Base-by-base conservation (phyloP, 2,888 invertebrate species). In the Halictus ligatus region DNA sequence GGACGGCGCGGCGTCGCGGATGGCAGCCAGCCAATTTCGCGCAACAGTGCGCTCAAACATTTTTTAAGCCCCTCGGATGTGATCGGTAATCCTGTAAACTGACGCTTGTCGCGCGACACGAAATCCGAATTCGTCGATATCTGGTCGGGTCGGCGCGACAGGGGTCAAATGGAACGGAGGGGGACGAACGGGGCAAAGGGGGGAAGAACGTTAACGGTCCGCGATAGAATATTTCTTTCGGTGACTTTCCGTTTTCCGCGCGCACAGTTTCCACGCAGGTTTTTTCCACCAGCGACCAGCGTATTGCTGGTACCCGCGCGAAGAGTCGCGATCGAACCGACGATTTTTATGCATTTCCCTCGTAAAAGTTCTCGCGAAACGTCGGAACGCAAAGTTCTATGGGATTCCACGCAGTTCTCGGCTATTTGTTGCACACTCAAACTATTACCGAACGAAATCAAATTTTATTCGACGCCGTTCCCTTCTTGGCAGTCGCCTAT, bases 11-110 rank as follows among this genome's bases (percentile, higher is more conserved):
- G 69, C 29, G 67, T 25, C 77, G 69, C 69, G 58, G 60, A 60
- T 87, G 89, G 86, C 86, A 72, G 7, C 35, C 25, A n/a, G 88
- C 85, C 88, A 89, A 82, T 80, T 78, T 43, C 60, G 54, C 25
- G 76, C 83, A 88, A 88, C 89, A 81, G 67, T 75, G 75, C 67
- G 67, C 58, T 10, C 67, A 40, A 81, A 87, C 83, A 80, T 83
- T 76, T 73, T 75, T 69, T 58, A 8, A 46, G 60, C n/a, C n/a
- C 13, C 54, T 35, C 25, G 35, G 21, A 77, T 12, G 71, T 54
- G 75, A 79, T 88, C 81, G 74, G 74, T 64, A 77, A 80, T 80
- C 77, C 69, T 71, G 72, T 64, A 86, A 88, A 80, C 21, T 21
- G 80, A 60, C 74, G n/a, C 43, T 58, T 73, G 60, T 12, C 67